Percentiles rank a stretch among this genome's conserved stretches.
phyloP scores from a whole-genome alignment of 53 echinoderm and acorn worm genomes.

The Arbacia lixula region DNA sequence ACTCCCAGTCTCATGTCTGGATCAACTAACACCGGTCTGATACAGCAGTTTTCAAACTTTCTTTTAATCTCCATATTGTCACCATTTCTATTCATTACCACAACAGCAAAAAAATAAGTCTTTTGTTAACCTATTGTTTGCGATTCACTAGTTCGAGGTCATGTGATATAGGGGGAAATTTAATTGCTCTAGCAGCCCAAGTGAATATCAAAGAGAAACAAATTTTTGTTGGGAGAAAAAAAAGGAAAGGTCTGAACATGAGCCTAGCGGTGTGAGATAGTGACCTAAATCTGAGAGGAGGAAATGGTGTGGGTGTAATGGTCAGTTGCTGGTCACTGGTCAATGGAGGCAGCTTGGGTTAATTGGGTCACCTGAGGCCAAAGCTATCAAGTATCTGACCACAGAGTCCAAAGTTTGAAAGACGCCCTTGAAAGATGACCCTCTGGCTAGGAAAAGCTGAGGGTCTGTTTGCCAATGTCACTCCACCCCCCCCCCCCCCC shows the following conservation, averaged over 20 bases:
- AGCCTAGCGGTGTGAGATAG: not conserved
- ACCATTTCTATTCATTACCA: no score
- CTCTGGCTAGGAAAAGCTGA: conserved; percentile 17
- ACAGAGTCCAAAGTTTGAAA: conserved; percentile 3
- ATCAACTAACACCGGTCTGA: no score
- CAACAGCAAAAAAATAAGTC: no score
- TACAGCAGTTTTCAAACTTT: no score
- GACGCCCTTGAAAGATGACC: conserved; percentile 8
- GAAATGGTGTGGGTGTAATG: not conserved
- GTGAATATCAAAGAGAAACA: no score
- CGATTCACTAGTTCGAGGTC: no score
- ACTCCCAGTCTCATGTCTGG: no score
- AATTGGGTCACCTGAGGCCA: conserved; percentile 38
- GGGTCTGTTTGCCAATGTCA: not conserved
- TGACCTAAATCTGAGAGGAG: not conserved
- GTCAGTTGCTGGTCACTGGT: conserved; percentile 22
- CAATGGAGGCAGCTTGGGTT: not conserved
- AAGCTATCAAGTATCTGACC: conserved; percentile 28
- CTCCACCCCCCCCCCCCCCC: no score
- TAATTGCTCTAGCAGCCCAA: no score
- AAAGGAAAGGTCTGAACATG: not conserved
- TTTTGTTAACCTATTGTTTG: no score
- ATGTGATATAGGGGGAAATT: no score
- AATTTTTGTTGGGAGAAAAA: not conserved
- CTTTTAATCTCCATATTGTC: no score